Conservation (phyloP, 2,888 invertebrate genomes). For the Oeneis ivallda region DNA sequence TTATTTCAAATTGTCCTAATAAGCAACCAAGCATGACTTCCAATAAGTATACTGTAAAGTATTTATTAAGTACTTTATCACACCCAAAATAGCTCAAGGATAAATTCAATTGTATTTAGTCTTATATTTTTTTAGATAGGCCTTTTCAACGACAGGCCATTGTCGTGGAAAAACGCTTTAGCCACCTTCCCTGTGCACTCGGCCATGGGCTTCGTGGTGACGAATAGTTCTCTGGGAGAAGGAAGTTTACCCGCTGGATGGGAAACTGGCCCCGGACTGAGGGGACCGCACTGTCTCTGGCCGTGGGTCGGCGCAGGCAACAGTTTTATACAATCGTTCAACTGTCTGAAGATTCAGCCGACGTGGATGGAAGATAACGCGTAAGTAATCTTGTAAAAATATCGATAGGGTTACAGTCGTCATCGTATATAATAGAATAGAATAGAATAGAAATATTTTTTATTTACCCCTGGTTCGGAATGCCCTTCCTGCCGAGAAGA, state of each 20-base stretch:
- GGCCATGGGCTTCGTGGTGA: constrained; percentile 71
- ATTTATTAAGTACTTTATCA: not conserved
- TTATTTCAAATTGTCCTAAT: no score
- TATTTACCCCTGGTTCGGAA: no score
- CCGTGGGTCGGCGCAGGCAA: constrained; percentile 87
- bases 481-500: no score
- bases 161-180: constrained; percentile 67
- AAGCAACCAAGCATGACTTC: not conserved
- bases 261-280: constrained; percentile 67
- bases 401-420: no score
- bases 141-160: constrained; percentile 62
- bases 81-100: no score
- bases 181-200: constrained; percentile 58
- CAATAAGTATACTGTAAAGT: not conserved
- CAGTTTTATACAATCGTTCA: constrained; percentile 81
- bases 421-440: no score
- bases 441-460: no score
- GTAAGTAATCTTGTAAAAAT: constrained; percentile 49
- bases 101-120: no score
- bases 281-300: constrained; percentile 82
- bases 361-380: constrained; percentile 90
- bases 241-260: constrained; percentile 83
- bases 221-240: constrained; percentile 79
- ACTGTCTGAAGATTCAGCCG: constrained; percentile 90
- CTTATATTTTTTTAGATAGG: constrained; percentile 60